phyloP scores from a whole-genome alignment of 2,888 invertebrate genomes.

The Dasysyrphus tricinctus region DNA sequence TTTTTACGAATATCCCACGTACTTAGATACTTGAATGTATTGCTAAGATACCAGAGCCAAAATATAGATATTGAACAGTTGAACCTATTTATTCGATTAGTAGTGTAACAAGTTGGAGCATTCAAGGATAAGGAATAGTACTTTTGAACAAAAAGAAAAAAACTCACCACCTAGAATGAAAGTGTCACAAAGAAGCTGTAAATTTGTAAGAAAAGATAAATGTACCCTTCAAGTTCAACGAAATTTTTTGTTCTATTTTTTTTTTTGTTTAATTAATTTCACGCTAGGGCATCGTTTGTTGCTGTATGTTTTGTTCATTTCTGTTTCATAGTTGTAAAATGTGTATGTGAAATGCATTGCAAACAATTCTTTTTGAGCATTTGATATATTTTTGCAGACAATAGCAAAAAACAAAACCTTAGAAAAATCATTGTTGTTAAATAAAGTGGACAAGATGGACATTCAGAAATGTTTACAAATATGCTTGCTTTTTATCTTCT shows the following conservation, averaged over 20 bases:
- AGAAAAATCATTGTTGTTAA: not conserved
- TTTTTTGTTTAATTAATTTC: conserved; percentile 8
- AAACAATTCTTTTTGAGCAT: not conserved
- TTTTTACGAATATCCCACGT: no score
- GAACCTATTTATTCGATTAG: not conserved
- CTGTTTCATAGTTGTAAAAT: not conserved
- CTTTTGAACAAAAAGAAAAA: not conserved
- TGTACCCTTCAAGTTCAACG: conserved; percentile 11
- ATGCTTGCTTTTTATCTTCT: not conserved
- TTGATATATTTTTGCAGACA: not conserved
- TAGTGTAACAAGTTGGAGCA: not conserved
- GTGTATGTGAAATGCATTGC: not conserved
- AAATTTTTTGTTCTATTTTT: not conserved
- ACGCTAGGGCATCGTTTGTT: not conserved
- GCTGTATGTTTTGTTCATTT: not conserved
- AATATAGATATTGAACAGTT: not conserved
- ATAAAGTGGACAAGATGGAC: not conserved
- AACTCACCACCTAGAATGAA: not conserved
- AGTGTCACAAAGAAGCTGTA: conserved; percentile 25
- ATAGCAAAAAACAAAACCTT: not conserved
- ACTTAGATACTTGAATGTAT: no score
- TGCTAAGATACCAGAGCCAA: no score
- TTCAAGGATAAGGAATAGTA: conserved; percentile 3
- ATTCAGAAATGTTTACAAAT: not conserved
- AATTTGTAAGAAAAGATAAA: conserved; percentile 25